Percentiles rank a stretch among this genome's conserved stretches.
Evolutionary conservation across 2,888 invertebrate genomes (phyloP).

Genomic region (Sthenelais limicola): DNA sequence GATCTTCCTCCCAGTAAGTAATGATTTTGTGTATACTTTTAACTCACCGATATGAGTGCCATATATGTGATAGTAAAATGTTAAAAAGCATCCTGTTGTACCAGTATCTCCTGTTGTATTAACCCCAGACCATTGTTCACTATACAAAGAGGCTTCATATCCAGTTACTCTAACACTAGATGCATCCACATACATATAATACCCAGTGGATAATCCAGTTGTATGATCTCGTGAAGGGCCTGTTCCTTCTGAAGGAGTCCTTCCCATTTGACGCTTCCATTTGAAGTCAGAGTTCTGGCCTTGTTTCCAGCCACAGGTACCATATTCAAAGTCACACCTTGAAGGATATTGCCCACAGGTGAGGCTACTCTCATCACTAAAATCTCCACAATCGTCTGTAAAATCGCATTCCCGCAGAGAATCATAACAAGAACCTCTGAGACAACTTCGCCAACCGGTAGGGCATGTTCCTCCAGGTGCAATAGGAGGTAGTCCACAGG

Average conservation of each 20-base stretch:
- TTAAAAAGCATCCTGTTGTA: constrained; percentile 44
- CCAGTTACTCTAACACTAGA: background rate
- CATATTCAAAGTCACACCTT: constrained; percentile 62
- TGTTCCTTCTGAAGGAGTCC: constrained; percentile 46
- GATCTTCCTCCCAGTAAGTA: background rate
- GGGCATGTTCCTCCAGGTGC: constrained; percentile 52
- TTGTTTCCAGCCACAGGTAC: constrained; percentile 60
- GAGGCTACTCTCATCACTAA: constrained; percentile 60
- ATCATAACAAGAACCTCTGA: constrained; percentile 61
- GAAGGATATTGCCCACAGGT: constrained; percentile 35
- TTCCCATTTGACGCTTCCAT: constrained; percentile 58
- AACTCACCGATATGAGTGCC: constrained; percentile 60
- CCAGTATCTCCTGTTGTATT: background rate
- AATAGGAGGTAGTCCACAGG: constrained; percentile 48
- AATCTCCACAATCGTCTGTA: constrained; percentile 68
- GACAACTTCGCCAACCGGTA: constrained; percentile 58
- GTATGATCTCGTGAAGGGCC: constrained; percentile 43
- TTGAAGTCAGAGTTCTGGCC: constrained; percentile 60
- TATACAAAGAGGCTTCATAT: background rate
- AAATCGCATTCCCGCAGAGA: constrained; percentile 59
- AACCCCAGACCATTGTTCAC: background rate
- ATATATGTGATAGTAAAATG: constrained; percentile 67
- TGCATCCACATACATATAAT: constrained; percentile 11
- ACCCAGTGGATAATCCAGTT: constrained; percentile 19
- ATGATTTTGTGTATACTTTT: constrained; percentile 53